phyloP scores from a whole-genome alignment of 2,113 vertebrate genomes.

The Myanophis thanlyinensis region DNA sequence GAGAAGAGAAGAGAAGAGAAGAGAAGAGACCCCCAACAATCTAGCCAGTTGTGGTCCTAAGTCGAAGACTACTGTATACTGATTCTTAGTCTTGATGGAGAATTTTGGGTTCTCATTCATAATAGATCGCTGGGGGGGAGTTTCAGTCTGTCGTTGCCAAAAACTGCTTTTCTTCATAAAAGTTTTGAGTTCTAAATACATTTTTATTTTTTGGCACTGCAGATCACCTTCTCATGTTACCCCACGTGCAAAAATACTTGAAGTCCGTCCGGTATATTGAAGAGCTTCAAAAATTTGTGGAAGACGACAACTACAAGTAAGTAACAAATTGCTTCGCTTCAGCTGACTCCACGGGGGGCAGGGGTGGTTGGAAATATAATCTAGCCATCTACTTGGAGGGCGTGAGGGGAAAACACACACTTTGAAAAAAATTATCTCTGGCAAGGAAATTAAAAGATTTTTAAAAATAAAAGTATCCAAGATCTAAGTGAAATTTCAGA shows the following conservation, averaged over 20 bases:
- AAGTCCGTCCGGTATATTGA: constrained; percentile 94
- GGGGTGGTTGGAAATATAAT: not conserved
- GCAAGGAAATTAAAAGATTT: not conserved
- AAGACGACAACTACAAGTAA: constrained; percentile 97
- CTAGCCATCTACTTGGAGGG: constrained; percentile 3
- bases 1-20: no score
- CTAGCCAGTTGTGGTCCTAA: no score
- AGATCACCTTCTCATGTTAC: constrained; percentile 87
- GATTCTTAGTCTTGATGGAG: constrained; percentile 2
- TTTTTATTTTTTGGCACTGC: constrained; percentile 11
- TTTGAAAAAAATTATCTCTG: not conserved
- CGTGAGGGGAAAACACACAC: not conserved
- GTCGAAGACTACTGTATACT: no score
- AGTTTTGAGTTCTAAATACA: not conserved
- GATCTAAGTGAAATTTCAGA: constrained; percentile 30
- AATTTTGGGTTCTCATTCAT: not conserved
- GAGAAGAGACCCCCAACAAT: no score
- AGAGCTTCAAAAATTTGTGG: constrained; percentile 95
- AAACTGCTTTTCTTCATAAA: constrained; percentile 14
- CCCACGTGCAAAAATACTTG: constrained; percentile 93
- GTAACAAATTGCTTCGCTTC: constrained; percentile 47
- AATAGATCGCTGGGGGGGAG: not conserved
- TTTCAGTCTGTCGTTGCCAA: not conserved
- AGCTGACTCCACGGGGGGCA: not conserved
- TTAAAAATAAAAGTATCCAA: constrained; percentile 1